These are phyloP conservation scores for Anticlea derivata DNA, from an alignment of 2,888 invertebrate genomes.

Conservation along the genomic window DNA sequence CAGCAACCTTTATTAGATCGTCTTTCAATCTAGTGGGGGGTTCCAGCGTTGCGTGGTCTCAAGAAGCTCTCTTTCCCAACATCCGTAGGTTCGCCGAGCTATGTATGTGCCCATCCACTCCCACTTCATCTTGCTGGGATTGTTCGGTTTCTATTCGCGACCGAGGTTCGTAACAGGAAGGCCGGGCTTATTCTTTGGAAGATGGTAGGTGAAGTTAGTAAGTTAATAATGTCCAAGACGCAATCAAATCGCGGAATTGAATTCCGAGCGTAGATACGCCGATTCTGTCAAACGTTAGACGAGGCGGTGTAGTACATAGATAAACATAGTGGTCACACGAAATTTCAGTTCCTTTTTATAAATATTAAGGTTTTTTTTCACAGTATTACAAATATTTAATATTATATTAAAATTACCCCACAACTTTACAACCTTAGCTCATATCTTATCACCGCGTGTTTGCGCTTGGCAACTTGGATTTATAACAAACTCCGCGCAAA, in stretches of 20 bases:
- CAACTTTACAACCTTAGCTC: slow-evolving; percentile 24
- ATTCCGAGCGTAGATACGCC: slow-evolving; percentile 1
- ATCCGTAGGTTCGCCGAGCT: too few species aligned
- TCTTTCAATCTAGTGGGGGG: too few species aligned
- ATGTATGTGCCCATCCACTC: too few species aligned
- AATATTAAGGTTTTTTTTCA: slow-evolving; percentile 11
- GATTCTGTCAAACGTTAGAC: neutral
- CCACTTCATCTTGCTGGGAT: too few species aligned
- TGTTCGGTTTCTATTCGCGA: too few species aligned
- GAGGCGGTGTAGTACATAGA: slow-evolving; percentile 1
- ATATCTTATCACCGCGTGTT: slow-evolving; percentile 27
- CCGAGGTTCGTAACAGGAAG: too few species aligned
- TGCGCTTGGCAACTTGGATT: slow-evolving; percentile 18
- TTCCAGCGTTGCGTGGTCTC: too few species aligned
- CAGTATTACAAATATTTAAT: slow-evolving; percentile 7
- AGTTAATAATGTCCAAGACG: too few species aligned
- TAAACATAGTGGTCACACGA: neutral
- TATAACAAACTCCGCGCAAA: slow-evolving; percentile 20
- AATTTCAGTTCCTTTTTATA: slow-evolving; percentile 28
- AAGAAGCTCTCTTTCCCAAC: too few species aligned
- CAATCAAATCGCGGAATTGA: neutral
- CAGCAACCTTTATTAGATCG: too few species aligned
- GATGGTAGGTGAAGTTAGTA: too few species aligned
- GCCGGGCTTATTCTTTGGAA: too few species aligned
- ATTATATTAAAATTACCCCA: slow-evolving; percentile 26